Evolutionary conservation across 2,113 vertebrate species (phyloP).

Genomic region (Illadopsis cleaveri): DNA sequence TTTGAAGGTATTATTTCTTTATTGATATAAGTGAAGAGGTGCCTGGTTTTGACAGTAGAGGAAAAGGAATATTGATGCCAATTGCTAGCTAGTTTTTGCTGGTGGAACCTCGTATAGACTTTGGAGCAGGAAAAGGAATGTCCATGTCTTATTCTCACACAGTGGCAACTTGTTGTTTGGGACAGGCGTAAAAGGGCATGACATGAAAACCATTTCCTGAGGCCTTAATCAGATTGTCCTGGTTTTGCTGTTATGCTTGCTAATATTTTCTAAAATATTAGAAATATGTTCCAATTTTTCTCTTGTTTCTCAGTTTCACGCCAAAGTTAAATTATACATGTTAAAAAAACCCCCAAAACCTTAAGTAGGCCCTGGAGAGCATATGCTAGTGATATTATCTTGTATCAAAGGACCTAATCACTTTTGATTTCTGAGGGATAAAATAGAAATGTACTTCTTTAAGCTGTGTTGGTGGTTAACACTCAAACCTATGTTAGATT

Average conservation of each 20-base stretch:
- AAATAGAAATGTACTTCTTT: neutral
- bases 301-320: neutral
- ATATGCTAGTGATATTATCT: neutral
- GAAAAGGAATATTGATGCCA: neutral
- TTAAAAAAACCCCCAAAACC: no score
- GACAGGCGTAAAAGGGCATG: neutral
- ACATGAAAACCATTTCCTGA: neutral
- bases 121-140: neutral
- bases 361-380: neutral
- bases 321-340: neutral
- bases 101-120: neutral
- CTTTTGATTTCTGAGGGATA: neutral
- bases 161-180: neutral
- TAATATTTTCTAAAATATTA: neutral
- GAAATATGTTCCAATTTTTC: neutral
- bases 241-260: neutral
- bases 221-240: neutral
- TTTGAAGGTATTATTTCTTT: neutral
- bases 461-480: neutral
- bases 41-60: neutral
- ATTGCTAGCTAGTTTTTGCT: neutral
- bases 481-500: neutral
- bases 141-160: rapidly evolving
- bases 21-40: neutral
- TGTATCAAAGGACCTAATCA: neutral